Conservation (phyloP, 2,113 vertebrate genomes). For the Zosterops hypoxanthus region DNA sequence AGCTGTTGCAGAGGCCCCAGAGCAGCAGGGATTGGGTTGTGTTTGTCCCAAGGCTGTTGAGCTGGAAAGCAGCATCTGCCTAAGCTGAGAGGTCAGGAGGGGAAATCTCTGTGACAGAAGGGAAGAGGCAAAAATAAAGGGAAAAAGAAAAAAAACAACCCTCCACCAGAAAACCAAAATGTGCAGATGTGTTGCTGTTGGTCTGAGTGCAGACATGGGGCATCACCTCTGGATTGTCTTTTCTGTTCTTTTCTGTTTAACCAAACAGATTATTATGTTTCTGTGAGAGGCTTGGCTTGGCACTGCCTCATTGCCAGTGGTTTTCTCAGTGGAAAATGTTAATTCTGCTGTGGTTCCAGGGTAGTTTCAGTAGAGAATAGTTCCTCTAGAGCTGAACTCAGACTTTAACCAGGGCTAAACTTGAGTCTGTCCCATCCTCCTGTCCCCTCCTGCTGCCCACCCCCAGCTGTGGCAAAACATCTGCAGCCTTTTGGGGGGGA, state of each 20-base stretch:
- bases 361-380: not conserved
- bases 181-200: not conserved
- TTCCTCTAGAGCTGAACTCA: not conserved
- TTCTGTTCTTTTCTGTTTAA: not conserved
- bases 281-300: not conserved
- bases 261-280: not conserved
- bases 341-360: not conserved
- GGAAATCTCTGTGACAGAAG: not conserved
- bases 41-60: not conserved
- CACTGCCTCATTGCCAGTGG: not conserved
- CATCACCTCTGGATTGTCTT: not conserved
- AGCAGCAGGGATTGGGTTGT: not conserved
- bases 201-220: not conserved
- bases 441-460: not conserved
- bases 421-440: not conserved
- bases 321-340: not conserved
- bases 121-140: not conserved
- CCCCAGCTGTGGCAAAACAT: not conserved
- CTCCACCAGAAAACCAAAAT: not conserved
- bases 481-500: not conserved
- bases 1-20: not conserved
- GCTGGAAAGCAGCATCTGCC: not conserved
- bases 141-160: fast-evolving
- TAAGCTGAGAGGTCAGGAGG: not conserved
- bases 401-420: not conserved